Evolutionary conservation across 2,888 invertebrate species (phyloP).

Genomic region (Tinea pellionella): DNA sequence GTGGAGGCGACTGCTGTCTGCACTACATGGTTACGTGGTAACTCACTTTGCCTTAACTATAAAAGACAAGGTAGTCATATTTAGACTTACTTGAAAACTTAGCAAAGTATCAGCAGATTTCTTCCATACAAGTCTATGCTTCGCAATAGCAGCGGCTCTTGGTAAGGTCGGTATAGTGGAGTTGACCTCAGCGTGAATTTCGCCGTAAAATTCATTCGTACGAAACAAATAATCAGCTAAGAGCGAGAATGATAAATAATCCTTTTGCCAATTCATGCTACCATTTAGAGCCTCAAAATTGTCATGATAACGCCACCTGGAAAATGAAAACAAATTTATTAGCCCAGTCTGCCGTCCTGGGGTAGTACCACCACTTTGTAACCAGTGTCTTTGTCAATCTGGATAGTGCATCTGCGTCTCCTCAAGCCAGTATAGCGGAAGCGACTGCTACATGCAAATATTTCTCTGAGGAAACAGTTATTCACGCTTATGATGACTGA

Average conservation of each 20-base stretch:
- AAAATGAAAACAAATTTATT: not conserved
- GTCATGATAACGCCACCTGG: constrained; percentile 64
- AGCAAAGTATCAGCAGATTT: constrained; percentile 57
- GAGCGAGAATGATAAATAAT: constrained; percentile 52
- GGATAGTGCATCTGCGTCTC: too few species aligned
- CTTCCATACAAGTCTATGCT: constrained; percentile 56
- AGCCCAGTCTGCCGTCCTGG: too few species aligned
- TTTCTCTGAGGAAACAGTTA: too few species aligned
- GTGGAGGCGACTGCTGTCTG: too few species aligned
- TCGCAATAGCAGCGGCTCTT: constrained; percentile 51
- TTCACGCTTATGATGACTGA: too few species aligned
- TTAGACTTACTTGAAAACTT: constrained; percentile 54
- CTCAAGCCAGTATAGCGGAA: too few species aligned
- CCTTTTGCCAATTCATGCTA: constrained; percentile 65
- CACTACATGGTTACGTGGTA: too few species aligned
- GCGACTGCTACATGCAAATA: too few species aligned
- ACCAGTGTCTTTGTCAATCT: too few species aligned
- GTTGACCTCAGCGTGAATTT: constrained; percentile 52
- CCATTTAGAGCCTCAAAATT: constrained; percentile 61
- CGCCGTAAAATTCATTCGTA: constrained; percentile 58
- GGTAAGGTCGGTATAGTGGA: constrained; percentile 57
- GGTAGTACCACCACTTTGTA: too few species aligned
- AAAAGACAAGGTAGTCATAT: too few species aligned
- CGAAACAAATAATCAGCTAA: constrained; percentile 58
- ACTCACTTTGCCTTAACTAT: too few species aligned